phyloP scores from a whole-genome alignment of 2,888 invertebrate species.

The Toxonevra muliebris region DNA sequence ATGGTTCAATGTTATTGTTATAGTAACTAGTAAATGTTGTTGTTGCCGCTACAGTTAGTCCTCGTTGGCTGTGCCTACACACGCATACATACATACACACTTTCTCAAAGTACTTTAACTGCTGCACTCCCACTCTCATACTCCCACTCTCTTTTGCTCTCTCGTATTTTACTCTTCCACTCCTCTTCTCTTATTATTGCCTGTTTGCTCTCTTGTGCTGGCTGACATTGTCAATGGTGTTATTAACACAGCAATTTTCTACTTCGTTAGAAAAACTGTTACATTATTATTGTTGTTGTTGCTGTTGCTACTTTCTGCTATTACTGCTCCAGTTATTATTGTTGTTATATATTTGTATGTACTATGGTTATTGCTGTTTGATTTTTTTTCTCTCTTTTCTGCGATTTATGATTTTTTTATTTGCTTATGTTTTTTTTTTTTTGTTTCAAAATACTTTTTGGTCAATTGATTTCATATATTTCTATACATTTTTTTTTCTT shows the following conservation, averaged over 20 bases:
- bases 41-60: slow-evolving; percentile 10
- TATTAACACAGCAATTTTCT: slow-evolving; percentile 51
- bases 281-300: slow-evolving; percentile 6
- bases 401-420: slow-evolving; percentile 30
- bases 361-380: neutral
- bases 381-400: slow-evolving; percentile 20
- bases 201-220: neutral
- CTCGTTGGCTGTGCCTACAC: neutral
- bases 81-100: slow-evolving; percentile 23
- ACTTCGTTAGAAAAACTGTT: slow-evolving; percentile 22
- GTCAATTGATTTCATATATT: slow-evolving; percentile 23
- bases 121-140: too few species aligned
- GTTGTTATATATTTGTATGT: neutral
- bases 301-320: slow-evolving; percentile 15
- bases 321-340: slow-evolving; percentile 10
- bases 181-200: too few species aligned
- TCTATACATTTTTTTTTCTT: neutral
- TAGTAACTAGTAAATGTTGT: slow-evolving; percentile 19
- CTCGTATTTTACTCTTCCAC: too few species aligned
- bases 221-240: slow-evolving; percentile 42
- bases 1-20: slow-evolving; percentile 20
- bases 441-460: slow-evolving; percentile 15
- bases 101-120: slow-evolving; percentile 13
- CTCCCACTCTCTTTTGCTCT: too few species aligned
- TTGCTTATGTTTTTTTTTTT: slow-evolving; percentile 9